A percentile compares a stretch with the other conserved stretches of the same genome.
Conservation (phyloP, 2,797 vertebrate genomes). For the Rhadinocentrus ornatus region DNA sequence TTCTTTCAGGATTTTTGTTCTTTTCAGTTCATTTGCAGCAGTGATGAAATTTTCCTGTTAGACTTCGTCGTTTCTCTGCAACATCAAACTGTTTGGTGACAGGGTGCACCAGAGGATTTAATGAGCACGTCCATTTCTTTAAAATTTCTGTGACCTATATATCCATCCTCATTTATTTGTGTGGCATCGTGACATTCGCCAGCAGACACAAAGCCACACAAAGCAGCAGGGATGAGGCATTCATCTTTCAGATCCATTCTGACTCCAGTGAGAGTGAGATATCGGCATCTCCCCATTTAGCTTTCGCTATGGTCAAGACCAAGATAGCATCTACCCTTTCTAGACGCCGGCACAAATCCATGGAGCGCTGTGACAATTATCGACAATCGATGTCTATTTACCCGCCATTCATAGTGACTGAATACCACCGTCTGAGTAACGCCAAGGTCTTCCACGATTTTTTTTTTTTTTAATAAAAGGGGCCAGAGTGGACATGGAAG, state of each 20-base stretch:
- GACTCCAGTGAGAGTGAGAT: slow-evolving; percentile 44
- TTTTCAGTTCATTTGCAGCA: slow-evolving; percentile 33
- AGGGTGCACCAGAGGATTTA: not conserved
- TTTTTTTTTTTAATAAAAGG: slow-evolving; percentile 38
- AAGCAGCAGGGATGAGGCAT: slow-evolving; percentile 33
- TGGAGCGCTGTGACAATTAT: slow-evolving; percentile 71
- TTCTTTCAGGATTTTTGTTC: slow-evolving; percentile 30
- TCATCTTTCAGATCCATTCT: slow-evolving; percentile 34
- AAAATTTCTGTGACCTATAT: not conserved
- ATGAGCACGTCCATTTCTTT: not conserved
- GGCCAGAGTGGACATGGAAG: not conserved
- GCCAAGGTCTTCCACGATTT: slow-evolving; percentile 26
- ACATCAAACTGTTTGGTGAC: slow-evolving; percentile 6
- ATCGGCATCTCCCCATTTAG: slow-evolving; percentile 65
- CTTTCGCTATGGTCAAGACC: slow-evolving; percentile 40
- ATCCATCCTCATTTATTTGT: slow-evolving; percentile 13
- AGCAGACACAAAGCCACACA: slow-evolving; percentile 27
- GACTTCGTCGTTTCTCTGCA: slow-evolving; percentile 9
- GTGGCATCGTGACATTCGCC: slow-evolving; percentile 3
- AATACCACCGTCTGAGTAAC: slow-evolving; percentile 59
- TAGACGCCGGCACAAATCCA: slow-evolving; percentile 59
- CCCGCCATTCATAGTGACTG: slow-evolving; percentile 72
- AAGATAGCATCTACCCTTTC: slow-evolving; percentile 78
- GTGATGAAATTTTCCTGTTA: slow-evolving; percentile 42
- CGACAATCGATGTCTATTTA: slow-evolving; percentile 75